Evolutionary conservation across 2,113 vertebrate genomes (phyloP).

Genomic region (Electrona antarctica): DNA sequence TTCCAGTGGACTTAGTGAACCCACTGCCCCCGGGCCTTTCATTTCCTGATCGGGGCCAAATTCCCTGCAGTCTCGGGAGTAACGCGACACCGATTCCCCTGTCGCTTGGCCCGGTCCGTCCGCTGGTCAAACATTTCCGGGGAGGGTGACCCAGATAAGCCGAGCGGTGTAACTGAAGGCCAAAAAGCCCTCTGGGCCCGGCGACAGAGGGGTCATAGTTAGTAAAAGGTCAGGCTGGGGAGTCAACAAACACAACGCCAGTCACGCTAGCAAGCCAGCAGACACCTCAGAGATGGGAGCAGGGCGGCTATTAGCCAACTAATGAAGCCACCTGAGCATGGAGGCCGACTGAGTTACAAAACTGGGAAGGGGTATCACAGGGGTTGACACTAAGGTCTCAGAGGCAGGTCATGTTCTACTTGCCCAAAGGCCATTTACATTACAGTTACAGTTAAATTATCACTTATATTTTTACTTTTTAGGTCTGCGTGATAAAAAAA

Average conservation of each 20-base stretch:
- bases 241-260: conserved; percentile 3
- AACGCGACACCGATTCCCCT: conserved; percentile 13
- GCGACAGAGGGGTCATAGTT: not conserved
- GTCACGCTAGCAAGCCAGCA: not conserved
- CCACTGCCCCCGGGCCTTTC: conserved; percentile 8
- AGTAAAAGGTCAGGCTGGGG: conserved; percentile 19
- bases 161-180: not conserved
- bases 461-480: too few relatives aligned
- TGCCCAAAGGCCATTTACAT: too few relatives aligned
- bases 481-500: too few relatives aligned
- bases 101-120: not conserved
- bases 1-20: conserved; percentile 10
- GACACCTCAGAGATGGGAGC: conserved; percentile 1
- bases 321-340: conserved; percentile 1
- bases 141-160: conserved; percentile 3
- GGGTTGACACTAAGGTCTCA: too few relatives aligned
- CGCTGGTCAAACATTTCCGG: conserved; percentile 19
- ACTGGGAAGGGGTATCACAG: not conserved
- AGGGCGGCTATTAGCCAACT: not conserved
- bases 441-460: too few relatives aligned
- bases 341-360: not conserved
- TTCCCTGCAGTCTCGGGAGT: conserved; percentile 13
- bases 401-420: too few relatives aligned
- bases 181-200: not conserved
- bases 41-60: conserved; percentile 33